Conservation (phyloP, 2,797 vertebrate genomes). For the Carduelis carduelis region DNA sequence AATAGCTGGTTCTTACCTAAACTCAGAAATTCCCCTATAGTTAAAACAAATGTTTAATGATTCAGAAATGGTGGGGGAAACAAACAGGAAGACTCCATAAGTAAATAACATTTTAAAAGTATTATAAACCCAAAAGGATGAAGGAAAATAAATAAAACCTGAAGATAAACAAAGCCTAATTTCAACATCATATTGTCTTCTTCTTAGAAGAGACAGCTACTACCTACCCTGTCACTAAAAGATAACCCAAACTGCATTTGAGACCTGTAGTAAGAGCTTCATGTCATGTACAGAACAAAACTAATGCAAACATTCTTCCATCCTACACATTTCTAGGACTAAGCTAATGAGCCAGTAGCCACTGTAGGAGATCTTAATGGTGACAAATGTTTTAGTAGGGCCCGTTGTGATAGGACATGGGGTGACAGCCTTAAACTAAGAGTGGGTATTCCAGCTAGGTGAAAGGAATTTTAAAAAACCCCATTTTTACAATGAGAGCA, state of each 20-base stretch:
- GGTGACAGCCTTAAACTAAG: not conserved
- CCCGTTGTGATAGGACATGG: rapidly evolving
- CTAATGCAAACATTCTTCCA: not conserved
- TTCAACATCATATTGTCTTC: not conserved
- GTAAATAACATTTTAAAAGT: not conserved
- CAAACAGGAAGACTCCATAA: not conserved
- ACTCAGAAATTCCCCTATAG: not conserved
- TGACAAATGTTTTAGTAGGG: not conserved
- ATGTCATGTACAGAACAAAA: not conserved
- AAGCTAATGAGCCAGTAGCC: not conserved
- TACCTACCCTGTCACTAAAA: not conserved
- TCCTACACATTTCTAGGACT: not conserved
- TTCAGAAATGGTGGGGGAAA: not conserved
- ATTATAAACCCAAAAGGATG: not conserved
- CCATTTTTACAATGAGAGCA: not conserved
- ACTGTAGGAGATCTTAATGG: rapidly evolving
- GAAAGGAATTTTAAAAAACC: not conserved
- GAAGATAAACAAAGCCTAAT: not conserved
- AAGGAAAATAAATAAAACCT: not conserved
- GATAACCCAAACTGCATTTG: not conserved
- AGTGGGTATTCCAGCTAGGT: not conserved
- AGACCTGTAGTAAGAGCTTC: not conserved
- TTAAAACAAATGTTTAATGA: not conserved
- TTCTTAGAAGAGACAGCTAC: not conserved
- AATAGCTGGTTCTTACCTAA: not conserved